A percentile compares a stretch with the other conserved stretches of the same genome.
Evolutionary conservation across 2,113 vertebrate genomes (phyloP).

Genomic region (Hypomesus transpacificus): DNA sequence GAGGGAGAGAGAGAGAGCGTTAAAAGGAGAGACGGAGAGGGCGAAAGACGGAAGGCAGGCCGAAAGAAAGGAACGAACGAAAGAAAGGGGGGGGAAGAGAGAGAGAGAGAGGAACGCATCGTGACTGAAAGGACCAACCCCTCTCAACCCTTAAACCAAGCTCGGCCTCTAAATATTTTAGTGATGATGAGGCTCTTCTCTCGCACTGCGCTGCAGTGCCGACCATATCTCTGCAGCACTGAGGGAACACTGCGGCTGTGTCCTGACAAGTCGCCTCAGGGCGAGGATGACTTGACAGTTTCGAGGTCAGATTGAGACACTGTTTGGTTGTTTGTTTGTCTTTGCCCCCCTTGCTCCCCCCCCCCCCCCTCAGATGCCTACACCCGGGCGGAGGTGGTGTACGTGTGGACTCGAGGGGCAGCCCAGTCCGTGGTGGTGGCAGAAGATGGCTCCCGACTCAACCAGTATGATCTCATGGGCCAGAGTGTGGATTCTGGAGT

Average conservation of each 20-base stretch:
- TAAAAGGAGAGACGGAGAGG: constrained; percentile 25
- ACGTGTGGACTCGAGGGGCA: constrained; percentile 93
- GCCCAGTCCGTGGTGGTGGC: constrained; percentile 94
- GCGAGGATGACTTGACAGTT: constrained; percentile 52
- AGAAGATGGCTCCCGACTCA: constrained; percentile 93
- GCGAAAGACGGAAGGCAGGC: constrained; percentile 22
- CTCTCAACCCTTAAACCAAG: constrained; percentile 54
- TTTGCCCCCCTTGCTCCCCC: background rate
- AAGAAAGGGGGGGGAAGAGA: background rate
- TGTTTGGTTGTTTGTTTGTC: constrained; percentile 41
- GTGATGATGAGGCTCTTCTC: constrained; percentile 48
- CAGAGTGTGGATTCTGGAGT: constrained; percentile 95
- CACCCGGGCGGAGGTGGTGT: constrained; percentile 93
- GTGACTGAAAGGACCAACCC: constrained; percentile 52
- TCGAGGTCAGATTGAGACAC: constrained; percentile 56
- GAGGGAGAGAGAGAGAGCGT: constrained; percentile 25
- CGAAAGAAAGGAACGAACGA: background rate
- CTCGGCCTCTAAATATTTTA: constrained; percentile 75
- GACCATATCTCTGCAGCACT: constrained; percentile 60
- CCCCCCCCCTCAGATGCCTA: constrained; percentile 82
- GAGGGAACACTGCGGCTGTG: constrained; percentile 53
- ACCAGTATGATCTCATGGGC: constrained; percentile 96
- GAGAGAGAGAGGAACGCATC: constrained; percentile 9
- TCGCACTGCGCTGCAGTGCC: constrained; percentile 45
- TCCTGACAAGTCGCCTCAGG: constrained; percentile 65